Conservation (phyloP, 2,797 vertebrate genomes). For the Chlorospingus flavigularis region DNA sequence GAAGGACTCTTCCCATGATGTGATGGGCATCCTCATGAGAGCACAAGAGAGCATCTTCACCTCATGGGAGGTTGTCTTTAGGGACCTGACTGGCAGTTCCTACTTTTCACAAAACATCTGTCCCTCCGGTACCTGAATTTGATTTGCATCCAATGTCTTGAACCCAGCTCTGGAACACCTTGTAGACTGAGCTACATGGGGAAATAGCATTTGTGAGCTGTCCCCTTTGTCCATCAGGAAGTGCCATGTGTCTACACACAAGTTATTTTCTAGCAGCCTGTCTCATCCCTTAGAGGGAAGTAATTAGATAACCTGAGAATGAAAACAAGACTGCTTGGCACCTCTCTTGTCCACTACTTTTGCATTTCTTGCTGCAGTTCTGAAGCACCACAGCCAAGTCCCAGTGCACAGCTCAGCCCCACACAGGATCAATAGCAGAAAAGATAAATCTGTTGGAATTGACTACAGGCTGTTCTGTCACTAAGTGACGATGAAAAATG, state of each 20-base stretch:
- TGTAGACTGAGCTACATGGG: neutral
- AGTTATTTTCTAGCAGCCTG: neutral
- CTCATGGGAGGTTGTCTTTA: neutral
- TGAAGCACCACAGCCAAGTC: neutral
- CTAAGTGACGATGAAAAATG: conserved; percentile 78
- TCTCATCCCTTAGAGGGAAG: neutral
- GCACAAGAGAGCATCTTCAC: neutral
- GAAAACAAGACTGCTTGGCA: neutral
- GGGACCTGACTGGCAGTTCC: neutral
- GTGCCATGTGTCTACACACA: neutral
- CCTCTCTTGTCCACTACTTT: neutral
- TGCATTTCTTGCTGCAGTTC: neutral
- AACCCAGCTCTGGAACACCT: neutral
- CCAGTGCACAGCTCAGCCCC: conserved; percentile 47
- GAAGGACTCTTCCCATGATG: neutral
- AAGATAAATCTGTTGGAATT: conserved; percentile 77
- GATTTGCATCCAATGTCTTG: neutral
- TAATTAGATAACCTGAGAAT: neutral
- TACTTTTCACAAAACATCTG: neutral
- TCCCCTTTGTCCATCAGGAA: neutral
- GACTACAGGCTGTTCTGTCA: conserved; percentile 73
- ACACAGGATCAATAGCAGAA: conserved; percentile 69
- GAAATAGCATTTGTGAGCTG: neutral
- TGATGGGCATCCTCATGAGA: neutral
- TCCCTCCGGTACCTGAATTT: neutral